Conservation (phyloP, 1,140 invertebrate species). For the Wasmannia auropunctata region DNA sequence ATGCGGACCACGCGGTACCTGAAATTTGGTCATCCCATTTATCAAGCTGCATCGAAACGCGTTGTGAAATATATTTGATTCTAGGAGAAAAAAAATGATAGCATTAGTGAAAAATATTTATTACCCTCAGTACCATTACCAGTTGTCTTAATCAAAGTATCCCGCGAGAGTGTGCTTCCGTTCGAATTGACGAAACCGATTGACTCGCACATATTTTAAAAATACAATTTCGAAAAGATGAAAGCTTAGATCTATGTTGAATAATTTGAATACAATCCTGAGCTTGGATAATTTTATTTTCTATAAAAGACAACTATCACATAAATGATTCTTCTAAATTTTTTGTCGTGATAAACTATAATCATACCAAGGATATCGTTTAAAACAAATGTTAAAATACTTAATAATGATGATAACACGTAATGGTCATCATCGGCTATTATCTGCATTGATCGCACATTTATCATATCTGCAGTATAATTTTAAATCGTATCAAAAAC, state of each 20-base stretch:
- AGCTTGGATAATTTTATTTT: not conserved
- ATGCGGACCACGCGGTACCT: conserved; percentile 92
- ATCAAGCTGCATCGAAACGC: not conserved
- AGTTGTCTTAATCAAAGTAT: not conserved
- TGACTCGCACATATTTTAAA: not conserved
- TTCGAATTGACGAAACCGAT: not conserved
- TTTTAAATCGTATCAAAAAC: not conserved
- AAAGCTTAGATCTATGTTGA: not conserved
- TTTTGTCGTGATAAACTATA: not conserved
- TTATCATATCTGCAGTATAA: not conserved
- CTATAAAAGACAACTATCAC: not conserved
- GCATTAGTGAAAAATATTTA: not conserved
- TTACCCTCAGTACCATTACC: too few relatives aligned
- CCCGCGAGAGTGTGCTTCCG: not conserved
- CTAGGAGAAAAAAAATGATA: not conserved
- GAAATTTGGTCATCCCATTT: conserved; percentile 45
- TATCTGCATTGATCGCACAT: not conserved
- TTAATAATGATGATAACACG: too few relatives aligned
- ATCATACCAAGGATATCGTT: not conserved
- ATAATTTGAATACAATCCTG: not conserved
- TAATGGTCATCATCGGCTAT: not conserved
- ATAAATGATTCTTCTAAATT: conserved; percentile 13
- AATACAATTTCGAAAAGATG: not conserved
- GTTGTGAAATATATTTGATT: not conserved
- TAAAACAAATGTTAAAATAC: not conserved